phyloP scores from a whole-genome alignment of 2,797 vertebrate genomes.

The Choloepus didactylus region DNA sequence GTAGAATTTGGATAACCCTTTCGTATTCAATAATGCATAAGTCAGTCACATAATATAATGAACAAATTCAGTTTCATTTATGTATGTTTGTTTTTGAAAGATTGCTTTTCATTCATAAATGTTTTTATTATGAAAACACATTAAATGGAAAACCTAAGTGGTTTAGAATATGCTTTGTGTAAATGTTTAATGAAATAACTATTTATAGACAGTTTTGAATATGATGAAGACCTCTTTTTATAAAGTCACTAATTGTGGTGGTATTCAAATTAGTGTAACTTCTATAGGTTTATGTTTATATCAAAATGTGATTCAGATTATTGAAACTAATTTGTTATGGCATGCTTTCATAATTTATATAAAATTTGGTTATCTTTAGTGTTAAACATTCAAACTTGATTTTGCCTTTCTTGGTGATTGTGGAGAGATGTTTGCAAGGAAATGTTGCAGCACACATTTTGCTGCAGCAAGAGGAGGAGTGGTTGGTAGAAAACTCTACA shows the following conservation, averaged over 20 bases:
- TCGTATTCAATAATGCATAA: background rate
- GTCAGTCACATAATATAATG: background rate
- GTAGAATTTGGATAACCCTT: background rate
- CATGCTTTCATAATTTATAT: background rate
- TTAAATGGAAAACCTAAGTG: background rate
- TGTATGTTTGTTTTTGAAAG: background rate
- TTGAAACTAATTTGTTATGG: constrained; percentile 5
- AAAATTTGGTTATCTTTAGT: background rate
- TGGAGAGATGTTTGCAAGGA: background rate
- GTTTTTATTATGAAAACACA: constrained; percentile 8
- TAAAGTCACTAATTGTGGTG: background rate
- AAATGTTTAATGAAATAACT: background rate
- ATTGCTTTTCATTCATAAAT: background rate
- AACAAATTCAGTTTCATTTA: background rate
- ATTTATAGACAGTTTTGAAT: background rate
- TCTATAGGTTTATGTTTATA: background rate
- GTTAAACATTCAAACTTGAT: background rate
- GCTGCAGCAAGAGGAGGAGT: background rate
- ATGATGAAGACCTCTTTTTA: background rate
- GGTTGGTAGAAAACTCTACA: background rate
- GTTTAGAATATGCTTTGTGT: background rate
- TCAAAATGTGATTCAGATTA: background rate
- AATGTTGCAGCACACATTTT: constrained; percentile 12
- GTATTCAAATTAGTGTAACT: background rate
- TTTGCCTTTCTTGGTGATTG: background rate